Conservation (phyloP, 2,888 invertebrate genomes). For the Drosophila bunnanda region DNA sequence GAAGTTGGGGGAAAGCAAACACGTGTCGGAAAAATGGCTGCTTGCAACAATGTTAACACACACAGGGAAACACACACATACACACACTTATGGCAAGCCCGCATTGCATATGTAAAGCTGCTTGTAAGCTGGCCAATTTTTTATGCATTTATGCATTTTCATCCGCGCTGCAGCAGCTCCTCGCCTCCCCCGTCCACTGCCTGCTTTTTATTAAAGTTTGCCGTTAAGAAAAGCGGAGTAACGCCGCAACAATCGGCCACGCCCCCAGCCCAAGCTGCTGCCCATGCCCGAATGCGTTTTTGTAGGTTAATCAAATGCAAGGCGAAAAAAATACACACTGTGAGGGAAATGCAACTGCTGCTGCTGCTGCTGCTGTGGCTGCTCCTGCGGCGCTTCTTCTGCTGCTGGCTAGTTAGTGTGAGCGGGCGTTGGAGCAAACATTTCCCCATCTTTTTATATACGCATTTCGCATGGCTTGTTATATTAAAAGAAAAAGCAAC, state of each 20-base stretch:
- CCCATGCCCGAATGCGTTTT: conserved; percentile 52
- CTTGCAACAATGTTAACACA: conserved; percentile 71
- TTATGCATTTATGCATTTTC: conserved; percentile 79
- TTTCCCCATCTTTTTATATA: conserved; percentile 47
- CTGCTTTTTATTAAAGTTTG: conserved; percentile 60
- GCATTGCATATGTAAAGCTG: conserved; percentile 76
- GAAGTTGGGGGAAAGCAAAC: conserved; percentile 70
- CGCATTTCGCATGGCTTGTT: conserved; percentile 53
- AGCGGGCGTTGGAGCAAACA: conserved; percentile 55
- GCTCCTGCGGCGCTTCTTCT: conserved; percentile 1
- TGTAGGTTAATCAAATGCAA: conserved; percentile 81
- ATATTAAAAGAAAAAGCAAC: conserved; percentile 65
- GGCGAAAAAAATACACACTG: conserved; percentile 43
- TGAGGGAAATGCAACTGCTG: conserved; percentile 6
- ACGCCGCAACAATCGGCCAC: conserved; percentile 46
- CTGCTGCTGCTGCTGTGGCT: conserved; percentile 7
- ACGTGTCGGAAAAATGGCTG: conserved; percentile 74
- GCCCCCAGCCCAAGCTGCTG: conserved; percentile 18
- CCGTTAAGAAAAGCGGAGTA: conserved; percentile 62
- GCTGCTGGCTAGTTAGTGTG: conserved; percentile 63
- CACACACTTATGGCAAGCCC: conserved; percentile 24
- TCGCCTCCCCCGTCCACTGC: neutral
- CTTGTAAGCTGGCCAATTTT: conserved; percentile 79
- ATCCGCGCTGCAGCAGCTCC: conserved; percentile 21
- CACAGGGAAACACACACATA: conserved; percentile 23